These are phyloP conservation scores for Brachymystax lenok DNA, from an alignment of 2,797 vertebrate species.

Conservation along the genomic window DNA sequence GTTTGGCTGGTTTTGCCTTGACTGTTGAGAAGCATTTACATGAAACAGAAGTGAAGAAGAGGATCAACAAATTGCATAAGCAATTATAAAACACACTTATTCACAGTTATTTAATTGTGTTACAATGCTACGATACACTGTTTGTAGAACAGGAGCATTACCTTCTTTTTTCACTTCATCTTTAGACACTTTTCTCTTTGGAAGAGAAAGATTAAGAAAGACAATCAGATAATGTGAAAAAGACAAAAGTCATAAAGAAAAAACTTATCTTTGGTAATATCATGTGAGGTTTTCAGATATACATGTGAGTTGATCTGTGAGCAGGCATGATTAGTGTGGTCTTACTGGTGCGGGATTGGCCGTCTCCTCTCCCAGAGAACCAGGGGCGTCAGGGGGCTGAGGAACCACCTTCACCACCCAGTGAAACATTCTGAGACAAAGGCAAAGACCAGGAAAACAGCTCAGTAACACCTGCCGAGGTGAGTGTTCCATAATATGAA, in stretches of 20 bases:
- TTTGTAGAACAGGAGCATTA: not conserved
- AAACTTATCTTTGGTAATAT: not conserved
- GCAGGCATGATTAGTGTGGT: not conserved
- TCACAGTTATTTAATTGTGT: not conserved
- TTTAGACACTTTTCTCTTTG: conserved; percentile 9
- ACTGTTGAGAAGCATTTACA: conserved; percentile 21
- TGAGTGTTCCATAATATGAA: not conserved
- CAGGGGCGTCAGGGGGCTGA: conserved; percentile 60
- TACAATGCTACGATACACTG: not conserved
- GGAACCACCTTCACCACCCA: conserved; percentile 83
- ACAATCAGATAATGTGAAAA: not conserved
- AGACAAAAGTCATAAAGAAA: not conserved
- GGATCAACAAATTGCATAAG: not conserved
- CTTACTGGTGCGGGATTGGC: conserved; percentile 48
- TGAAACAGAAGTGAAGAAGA: not conserved
- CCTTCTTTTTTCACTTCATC: conserved; percentile 18
- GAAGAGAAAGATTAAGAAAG: not conserved
- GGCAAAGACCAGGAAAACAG: not conserved
- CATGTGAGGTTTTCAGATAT: not conserved
- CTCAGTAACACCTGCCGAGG: not conserved
- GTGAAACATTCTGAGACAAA: conserved; percentile 78
- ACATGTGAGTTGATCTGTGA: not conserved
- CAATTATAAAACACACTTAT: not conserved
- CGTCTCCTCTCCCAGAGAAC: conserved; percentile 34
- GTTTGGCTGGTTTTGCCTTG: conserved; percentile 34